These are phyloP conservation scores for Plebejus argus DNA, from an alignment of 2,888 invertebrate species.

Conservation along the genomic window DNA sequence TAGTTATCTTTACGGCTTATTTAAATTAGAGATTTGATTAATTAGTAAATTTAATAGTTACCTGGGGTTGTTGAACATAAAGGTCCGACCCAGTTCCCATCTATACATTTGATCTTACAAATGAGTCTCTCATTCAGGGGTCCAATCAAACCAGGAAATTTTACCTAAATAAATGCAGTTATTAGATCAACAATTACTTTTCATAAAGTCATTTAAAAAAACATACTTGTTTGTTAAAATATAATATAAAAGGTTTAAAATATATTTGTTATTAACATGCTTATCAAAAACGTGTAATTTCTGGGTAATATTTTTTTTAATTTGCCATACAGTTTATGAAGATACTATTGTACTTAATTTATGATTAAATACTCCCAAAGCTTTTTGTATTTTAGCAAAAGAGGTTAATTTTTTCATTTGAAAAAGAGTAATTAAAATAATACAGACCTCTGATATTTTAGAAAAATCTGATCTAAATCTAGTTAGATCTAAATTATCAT, in stretches of 20 bases:
- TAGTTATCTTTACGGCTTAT: too few species aligned
- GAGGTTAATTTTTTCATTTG: neutral
- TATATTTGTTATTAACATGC: neutral
- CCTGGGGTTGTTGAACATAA: slow-evolving; percentile 88
- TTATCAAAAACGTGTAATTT: neutral
- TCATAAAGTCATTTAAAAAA: neutral
- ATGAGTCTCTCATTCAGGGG: slow-evolving; percentile 86
- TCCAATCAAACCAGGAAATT: slow-evolving; percentile 89
- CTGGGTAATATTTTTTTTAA: neutral
- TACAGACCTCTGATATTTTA: slow-evolving; percentile 71
- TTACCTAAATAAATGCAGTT: slow-evolving; percentile 69
- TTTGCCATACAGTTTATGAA: neutral
- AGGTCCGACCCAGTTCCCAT: slow-evolving; percentile 92
- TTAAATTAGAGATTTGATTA: too few species aligned
- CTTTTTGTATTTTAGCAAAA: neutral
- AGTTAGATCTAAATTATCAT: slow-evolving; percentile 66
- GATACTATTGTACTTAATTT: neutral
- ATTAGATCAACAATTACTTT: neutral
- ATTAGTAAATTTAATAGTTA: slow-evolving; percentile 51
- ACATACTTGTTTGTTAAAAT: neutral
- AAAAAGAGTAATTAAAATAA: neutral
- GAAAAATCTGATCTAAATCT: slow-evolving; percentile 72
- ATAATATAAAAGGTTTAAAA: neutral
- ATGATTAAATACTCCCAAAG: neutral
- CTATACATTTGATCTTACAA: slow-evolving; percentile 92